Evolutionary conservation across 2,888 invertebrate genomes (phyloP).

Genomic region (Andrena trimmerana): DNA sequence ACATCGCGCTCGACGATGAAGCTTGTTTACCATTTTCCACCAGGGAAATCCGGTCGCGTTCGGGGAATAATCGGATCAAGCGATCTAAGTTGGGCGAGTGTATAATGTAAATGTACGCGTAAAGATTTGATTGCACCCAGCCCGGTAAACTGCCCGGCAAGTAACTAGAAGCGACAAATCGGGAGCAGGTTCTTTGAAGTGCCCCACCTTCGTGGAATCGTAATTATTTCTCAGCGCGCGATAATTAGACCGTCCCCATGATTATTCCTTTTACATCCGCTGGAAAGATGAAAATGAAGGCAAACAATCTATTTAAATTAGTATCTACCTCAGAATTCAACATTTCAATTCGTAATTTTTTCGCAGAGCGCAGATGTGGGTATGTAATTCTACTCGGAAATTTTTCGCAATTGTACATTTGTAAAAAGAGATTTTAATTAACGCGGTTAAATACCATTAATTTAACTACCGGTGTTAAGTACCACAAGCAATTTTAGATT

Average conservation of each 20-base stretch:
- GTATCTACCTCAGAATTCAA: neutral
- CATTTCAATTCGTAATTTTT: neutral
- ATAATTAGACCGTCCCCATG: constrained; percentile 9
- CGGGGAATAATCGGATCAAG: constrained; percentile 25
- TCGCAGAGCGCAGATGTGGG: neutral
- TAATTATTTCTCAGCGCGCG: constrained; percentile 41
- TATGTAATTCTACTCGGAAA: neutral
- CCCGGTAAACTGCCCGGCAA: constrained; percentile 30
- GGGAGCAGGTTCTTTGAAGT: constrained; percentile 33
- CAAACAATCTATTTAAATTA: neutral
- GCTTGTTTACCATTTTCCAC: constrained; percentile 12
- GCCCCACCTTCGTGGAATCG: neutral
- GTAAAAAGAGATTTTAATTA: constrained; percentile 21
- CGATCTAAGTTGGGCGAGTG: constrained; percentile 10
- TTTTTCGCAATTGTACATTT: neutral
- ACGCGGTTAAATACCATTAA: neutral
- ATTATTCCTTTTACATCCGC: neutral
- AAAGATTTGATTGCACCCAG: constrained; percentile 16
- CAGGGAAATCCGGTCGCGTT: neutral
- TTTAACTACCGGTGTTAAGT: no score
- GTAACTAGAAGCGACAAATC: constrained; percentile 38
- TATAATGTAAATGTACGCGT: constrained; percentile 21
- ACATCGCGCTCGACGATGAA: neutral
- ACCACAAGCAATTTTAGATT: constrained; percentile 13
- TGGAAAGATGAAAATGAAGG: neutral